phyloP scores from a whole-genome alignment of 2,797 vertebrate genomes.

The Anguilla anguilla region DNA sequence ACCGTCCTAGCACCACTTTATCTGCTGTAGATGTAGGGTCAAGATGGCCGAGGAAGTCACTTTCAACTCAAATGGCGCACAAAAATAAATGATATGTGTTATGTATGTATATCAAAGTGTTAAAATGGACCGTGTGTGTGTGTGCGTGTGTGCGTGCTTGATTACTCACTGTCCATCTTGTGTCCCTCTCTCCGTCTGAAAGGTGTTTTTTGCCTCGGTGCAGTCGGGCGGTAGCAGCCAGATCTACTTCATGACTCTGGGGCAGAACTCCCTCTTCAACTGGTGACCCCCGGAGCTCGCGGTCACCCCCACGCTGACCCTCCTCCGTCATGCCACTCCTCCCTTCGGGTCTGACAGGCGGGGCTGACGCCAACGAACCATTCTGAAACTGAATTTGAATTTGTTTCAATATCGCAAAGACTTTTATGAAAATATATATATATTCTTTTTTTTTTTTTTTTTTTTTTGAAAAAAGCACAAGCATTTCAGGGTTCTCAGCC shows the following conservation, averaged over 20 bases:
- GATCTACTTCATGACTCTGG: constrained; percentile 97
- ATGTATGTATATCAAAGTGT: neutral
- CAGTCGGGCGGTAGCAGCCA: constrained; percentile 89
- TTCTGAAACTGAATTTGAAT: constrained; percentile 1
- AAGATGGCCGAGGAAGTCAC: too few species aligned
- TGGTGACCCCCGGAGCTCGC: constrained; percentile 73
- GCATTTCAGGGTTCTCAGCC: constrained; percentile 7
- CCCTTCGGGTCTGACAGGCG: neutral
- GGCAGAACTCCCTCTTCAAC: constrained; percentile 87
- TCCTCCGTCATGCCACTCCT: neutral
- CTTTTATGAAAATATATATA: neutral
- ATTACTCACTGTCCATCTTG: neutral
- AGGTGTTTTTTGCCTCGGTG: constrained; percentile 95
- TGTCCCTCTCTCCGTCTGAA: constrained; percentile 46
- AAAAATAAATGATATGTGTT: neutral
- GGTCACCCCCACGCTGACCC: neutral
- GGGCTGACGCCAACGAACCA: neutral
- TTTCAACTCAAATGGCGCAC: neutral
- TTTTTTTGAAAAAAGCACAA: constrained; percentile 26
- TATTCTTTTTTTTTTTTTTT: neutral
- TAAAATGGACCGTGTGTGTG: neutral
- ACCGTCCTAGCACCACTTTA: too few species aligned
- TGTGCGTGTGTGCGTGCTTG: neutral
- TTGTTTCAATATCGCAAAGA: constrained; percentile 15
- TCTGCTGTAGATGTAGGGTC: too few species aligned